A percentile compares a stretch with the other conserved stretches of the same genome.
Conservation (phyloP, 2,113 vertebrate genomes). For the Otis tarda region DNA sequence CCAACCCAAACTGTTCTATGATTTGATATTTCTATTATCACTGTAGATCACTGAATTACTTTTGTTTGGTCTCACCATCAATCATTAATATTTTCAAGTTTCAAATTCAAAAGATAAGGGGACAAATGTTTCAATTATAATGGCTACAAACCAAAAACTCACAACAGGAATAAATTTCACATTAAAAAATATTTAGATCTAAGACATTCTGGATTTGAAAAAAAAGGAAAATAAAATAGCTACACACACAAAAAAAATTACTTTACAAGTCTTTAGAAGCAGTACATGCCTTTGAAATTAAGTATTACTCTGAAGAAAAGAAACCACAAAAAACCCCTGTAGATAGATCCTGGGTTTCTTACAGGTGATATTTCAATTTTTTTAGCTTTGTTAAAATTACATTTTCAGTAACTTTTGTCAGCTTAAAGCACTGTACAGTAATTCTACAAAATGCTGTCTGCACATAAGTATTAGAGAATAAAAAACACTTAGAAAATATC, state of each 20-base stretch:
- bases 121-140: not conserved
- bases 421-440: not conserved
- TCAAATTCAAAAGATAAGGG: not conserved
- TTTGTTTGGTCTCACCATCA: not conserved
- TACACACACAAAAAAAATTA: not conserved
- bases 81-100: not conserved
- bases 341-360: not conserved
- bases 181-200: not conserved
- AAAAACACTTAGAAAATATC: not conserved
- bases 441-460: not conserved
- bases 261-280: not conserved
- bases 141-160: not conserved
- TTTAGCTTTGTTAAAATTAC: not conserved
- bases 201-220: not conserved
- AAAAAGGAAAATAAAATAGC: not conserved
- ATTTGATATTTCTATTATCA: too few species aligned
- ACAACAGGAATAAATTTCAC: not conserved
- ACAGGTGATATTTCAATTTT: not conserved
- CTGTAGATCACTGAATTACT: not conserved
- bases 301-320: not conserved
- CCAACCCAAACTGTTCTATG: too few species aligned
- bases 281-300: not conserved
- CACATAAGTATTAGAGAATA: not conserved
- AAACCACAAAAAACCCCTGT: fast-evolving
- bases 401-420: not conserved